A percentile compares a stretch with the other conserved stretches of the same genome.
These are phyloP conservation scores for Thelaira solivaga DNA, from an alignment of 2,888 invertebrate species.

Conservation along the genomic window DNA sequence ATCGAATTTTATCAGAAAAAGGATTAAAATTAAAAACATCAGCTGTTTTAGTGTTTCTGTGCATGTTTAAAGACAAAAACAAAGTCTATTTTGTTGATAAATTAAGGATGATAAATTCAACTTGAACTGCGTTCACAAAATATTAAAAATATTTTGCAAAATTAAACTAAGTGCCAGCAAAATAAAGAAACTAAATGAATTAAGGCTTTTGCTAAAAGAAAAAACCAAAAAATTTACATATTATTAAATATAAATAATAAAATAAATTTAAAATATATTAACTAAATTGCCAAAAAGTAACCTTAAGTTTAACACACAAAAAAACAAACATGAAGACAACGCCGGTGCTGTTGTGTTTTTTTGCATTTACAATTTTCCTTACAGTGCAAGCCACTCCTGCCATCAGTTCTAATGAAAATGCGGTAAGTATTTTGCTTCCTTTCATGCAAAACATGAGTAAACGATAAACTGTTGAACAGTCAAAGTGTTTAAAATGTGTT, in stretches of 20 bases:
- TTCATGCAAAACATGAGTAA: background rate
- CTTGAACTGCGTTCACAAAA: background rate
- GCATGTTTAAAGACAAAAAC: background rate
- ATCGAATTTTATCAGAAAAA: background rate
- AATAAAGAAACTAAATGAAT: slow-evolving; percentile 23
- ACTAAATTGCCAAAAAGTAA: slow-evolving; percentile 47
- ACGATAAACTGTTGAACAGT: background rate
- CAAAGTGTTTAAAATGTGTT: background rate
- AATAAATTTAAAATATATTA: background rate
- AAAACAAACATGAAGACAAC: slow-evolving; percentile 67
- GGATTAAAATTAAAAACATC: slow-evolving; percentile 4
- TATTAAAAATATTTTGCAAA: background rate
- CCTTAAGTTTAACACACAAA: slow-evolving; percentile 18
- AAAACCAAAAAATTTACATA: background rate
- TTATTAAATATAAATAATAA: slow-evolving; percentile 2
- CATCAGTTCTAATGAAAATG: slow-evolving; percentile 71
- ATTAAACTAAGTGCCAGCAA: background rate
- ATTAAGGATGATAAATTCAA: slow-evolving; percentile 1
- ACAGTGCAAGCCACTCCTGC: slow-evolving; percentile 70
- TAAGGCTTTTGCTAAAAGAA: slow-evolving; percentile 1
- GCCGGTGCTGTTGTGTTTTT: slow-evolving; percentile 65
- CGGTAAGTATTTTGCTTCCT: slow-evolving; percentile 68
- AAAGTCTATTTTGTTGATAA: background rate
- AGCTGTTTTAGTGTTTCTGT: background rate
- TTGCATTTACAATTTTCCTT: slow-evolving; percentile 66